A percentile compares a stretch with the other conserved stretches of the same genome.
Conservation (phyloP, 2,888 invertebrate species). For the Macropis europaea region DNA sequence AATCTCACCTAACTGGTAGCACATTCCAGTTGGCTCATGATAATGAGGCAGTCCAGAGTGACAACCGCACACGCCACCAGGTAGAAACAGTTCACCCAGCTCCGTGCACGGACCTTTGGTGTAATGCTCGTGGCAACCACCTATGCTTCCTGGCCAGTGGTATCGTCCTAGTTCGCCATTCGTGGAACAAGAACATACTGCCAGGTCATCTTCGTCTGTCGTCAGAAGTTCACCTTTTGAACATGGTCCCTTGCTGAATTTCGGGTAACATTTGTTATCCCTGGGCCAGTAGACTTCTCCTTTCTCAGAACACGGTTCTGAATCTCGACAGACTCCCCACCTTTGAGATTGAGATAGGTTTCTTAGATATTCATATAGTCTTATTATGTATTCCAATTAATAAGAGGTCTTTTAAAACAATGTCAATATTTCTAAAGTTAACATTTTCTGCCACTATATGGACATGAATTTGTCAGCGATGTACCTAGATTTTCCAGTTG, state of each 20-base stretch:
- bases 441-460: too few species aligned
- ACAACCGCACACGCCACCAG: constrained; percentile 88
- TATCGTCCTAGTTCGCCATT: constrained; percentile 81
- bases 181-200: constrained; percentile 84
- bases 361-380: neutral
- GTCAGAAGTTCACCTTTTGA: constrained; percentile 87
- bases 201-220: constrained; percentile 83
- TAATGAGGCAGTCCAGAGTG: constrained; percentile 87
- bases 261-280: constrained; percentile 88
- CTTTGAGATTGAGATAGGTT: constrained; percentile 81
- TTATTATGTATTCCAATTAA: too few species aligned
- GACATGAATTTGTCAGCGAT: too few species aligned
- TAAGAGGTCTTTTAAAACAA: too few species aligned
- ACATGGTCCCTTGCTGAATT: constrained; percentile 88
- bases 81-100: constrained; percentile 88
- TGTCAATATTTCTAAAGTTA: too few species aligned
- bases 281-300: constrained; percentile 89
- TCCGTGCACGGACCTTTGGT: constrained; percentile 90
- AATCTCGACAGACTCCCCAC: constrained; percentile 87
- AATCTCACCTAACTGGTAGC: constrained; percentile 86
- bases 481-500: constrained; percentile 67
- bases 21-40: constrained; percentile 85
- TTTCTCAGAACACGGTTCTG: constrained; percentile 84
- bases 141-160: constrained; percentile 83
- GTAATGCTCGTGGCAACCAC: constrained; percentile 89